Evolutionary conservation across 2,797 vertebrate genomes (phyloP).

Genomic region (Sebastes taczanowskii): DNA sequence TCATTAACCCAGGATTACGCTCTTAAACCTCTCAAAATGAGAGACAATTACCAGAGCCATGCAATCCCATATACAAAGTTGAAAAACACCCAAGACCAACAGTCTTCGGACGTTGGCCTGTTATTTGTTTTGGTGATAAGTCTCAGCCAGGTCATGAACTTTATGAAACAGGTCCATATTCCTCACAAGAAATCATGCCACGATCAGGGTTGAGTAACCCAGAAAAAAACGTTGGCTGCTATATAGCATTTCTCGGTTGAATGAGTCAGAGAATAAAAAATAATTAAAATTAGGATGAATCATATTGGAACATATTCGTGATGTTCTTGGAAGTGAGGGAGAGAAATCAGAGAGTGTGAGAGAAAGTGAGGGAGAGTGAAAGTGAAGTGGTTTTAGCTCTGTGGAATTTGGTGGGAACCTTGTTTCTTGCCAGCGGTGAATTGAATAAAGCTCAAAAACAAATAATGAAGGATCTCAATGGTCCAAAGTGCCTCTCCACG

Average conservation of each 20-base stretch:
- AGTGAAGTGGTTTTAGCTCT: conserved; percentile 13
- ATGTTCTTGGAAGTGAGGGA: conserved; percentile 21
- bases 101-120: conserved; percentile 51
- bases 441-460: conserved; percentile 69
- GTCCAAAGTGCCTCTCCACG: conserved; percentile 24
- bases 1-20: conserved; percentile 16
- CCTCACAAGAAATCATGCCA: conserved; percentile 46
- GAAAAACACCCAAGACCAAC: conserved; percentile 53
- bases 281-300: neutral
- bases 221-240: conserved; percentile 7
- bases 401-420: conserved; percentile 78
- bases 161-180: conserved; percentile 55
- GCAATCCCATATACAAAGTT: conserved; percentile 22
- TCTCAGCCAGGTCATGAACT: conserved; percentile 43
- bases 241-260: neutral
- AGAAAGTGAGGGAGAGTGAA: conserved; percentile 14
- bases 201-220: neutral
- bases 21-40: conserved; percentile 15
- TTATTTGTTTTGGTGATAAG: conserved; percentile 59
- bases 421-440: conserved; percentile 68
- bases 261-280: neutral
- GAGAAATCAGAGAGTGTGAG: conserved; percentile 1
- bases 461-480: conserved; percentile 53
- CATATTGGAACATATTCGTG: neutral
- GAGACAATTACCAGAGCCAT: conserved; percentile 38